Evolutionary conservation across 1,140 invertebrate genomes (phyloP), one percentile per base, ranked within the genome.

Genomic region (Lepidostoma basale): DNA sequence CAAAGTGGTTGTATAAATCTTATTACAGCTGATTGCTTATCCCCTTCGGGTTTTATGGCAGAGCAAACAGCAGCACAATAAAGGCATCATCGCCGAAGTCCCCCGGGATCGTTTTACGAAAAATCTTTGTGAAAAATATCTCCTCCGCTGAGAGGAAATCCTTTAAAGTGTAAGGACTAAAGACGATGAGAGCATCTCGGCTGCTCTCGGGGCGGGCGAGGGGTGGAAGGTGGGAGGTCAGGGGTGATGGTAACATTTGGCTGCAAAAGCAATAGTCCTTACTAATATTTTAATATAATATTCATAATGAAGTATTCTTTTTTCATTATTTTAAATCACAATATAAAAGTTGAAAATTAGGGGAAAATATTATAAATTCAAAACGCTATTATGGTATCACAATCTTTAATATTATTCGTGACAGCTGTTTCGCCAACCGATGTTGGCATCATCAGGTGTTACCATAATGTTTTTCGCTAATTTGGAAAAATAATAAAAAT

Each of bases 41-140:
- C 25, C 59, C 36, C 56, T 68, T 66, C 52, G 54, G 39, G 14
- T 63, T 68, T 68, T 45, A 68, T 58, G 58, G 66, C 67, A 44
- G 20, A 58, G 67, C 58, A 68, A 72, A 72, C 70, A 68, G 39
- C 16, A 39, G 54, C 66, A 58, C 45, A 62, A 67, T 71, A 71
- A 71, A 63, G 54, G 49, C 59, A 68, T 66, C 67, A 66, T 58
- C 64, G 49, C 54, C 47, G 30, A 42, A 47, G 26, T 68, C 67
- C 67, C 67, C 10, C 3, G 67, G 67, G 70, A 66, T 68, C 70
- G 62, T 68, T 72, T 72, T 72, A 72, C 62, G 30, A 58, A 49
- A 67, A 72, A 68, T 68, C 62, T 65, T 62, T 62, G 62, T 62
- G 60, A 66, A 71, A 59, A 68, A 68, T 66, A 72, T 68, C 62